Conservation (phyloP, 1,140 invertebrate species). For the Brachionus rotundiformis region DNA sequence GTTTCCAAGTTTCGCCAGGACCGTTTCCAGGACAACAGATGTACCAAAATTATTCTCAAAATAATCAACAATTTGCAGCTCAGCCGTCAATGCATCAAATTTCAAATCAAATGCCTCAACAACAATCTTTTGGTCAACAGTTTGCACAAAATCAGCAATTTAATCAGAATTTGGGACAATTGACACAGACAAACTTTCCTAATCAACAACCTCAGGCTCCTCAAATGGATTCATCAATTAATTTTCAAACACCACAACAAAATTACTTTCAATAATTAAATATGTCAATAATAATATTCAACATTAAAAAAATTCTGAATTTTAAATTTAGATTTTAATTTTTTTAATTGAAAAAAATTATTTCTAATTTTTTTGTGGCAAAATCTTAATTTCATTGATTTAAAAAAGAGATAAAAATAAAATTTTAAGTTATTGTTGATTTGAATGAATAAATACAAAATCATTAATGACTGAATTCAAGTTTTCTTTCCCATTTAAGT, state of each 20-base stretch:
- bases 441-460: no score
- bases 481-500: no score
- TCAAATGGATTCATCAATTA: background rate
- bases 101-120: background rate
- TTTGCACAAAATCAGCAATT: background rate
- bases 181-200: background rate
- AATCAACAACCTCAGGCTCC: background rate
- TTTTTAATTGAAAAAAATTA: background rate
- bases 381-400: no score
- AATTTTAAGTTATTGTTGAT: no score
- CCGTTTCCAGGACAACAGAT: background rate
- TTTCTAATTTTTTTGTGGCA: no score
- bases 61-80: background rate
- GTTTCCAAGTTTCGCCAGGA: background rate
- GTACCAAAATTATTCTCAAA: background rate
- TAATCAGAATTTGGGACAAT: background rate
- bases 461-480: no score
- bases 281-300: background rate
- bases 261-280: background rate
- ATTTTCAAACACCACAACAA: background rate
- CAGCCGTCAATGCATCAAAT: background rate
- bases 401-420: no score
- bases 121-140: background rate
- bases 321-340: background rate
- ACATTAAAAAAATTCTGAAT: background rate